Evolutionary conservation across 2,113 vertebrate species (phyloP), one percentile per base, ranked within the genome.

Genomic region (Panthera tigris): DNA sequence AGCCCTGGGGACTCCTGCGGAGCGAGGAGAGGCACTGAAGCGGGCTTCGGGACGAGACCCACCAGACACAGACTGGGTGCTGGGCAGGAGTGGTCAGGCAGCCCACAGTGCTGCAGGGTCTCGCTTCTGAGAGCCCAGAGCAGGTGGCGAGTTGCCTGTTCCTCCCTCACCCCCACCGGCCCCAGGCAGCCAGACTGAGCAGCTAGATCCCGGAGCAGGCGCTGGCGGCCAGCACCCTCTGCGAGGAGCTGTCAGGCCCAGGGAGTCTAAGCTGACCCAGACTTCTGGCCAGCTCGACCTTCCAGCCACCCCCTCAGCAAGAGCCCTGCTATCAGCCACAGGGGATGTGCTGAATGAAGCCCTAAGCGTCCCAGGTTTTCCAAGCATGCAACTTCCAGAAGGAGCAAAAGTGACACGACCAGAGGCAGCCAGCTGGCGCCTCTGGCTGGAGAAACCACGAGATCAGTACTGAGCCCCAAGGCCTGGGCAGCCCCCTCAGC

Each of bases 1-100:
- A 99, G 99, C 99, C 99, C 99, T 99, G 98, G 99, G 99, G 98
- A 98, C 98, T 97, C 99, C 99, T 99, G 98, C 0, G 12, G 80
- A n/a, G 48, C 0, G 4, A 61, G 18, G 68, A 31, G 27, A 52
- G 61, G 31, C 9, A 15, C 1, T 0, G 1, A 29, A 10, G 23
- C 0, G 61, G 36, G 14, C 7, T 79, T 76, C 79, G 55, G 86
- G 48, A 68, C 0, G 6, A n/a, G 36, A 19, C 0, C 92, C 16
- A 14, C 88, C 18, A 79, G 45, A 19, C 21, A 25, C 13, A 61
- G 16, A 82, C 80, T 86, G 50, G 80, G 87, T 2, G n/a, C 65
- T n/a, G 0, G 68, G 57, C 27, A 16, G 83, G 45, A 9, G 94
- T 4, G 4, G 50, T 57, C 79, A 41, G 68, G 93, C 33, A 33